Evolutionary conservation across 2,113 vertebrate genomes (phyloP).

Genomic region (Phocoena sinus): DNA sequence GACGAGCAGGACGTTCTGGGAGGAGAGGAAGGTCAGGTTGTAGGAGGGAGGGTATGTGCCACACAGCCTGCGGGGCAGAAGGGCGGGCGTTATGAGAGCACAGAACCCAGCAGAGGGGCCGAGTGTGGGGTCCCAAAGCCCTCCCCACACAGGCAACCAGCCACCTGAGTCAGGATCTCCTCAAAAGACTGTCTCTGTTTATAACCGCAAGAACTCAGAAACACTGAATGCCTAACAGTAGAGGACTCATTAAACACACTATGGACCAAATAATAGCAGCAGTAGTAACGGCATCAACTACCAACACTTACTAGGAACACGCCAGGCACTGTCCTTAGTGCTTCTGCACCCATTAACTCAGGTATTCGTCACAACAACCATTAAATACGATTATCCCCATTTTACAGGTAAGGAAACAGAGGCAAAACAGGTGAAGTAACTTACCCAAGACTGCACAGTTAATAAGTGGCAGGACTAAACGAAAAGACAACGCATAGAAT

Average conservation of each 20-base stretch:
- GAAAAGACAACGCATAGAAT: not conserved
- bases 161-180: not conserved
- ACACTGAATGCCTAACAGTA: not conserved
- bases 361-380: not conserved
- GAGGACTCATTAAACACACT: not conserved
- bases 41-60: conserved; percentile 87
- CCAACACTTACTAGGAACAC: not conserved
- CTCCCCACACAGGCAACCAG: not conserved
- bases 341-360: not conserved
- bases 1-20: conserved; percentile 92
- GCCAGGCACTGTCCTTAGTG: not conserved
- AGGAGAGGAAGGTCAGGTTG: conserved; percentile 90
- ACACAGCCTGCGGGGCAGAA: conserved; percentile 84
- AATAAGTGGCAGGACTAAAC: not conserved
- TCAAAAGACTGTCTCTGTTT: not conserved
- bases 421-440: not conserved
- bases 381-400: not conserved
- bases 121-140: not conserved
- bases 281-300: not conserved
- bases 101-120: not conserved
- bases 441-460: not conserved
- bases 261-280: not conserved
- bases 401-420: not conserved
- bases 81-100: not conserved
- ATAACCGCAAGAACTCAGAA: not conserved